phyloP scores from a whole-genome alignment of 2,797 vertebrate species.

The Falco biarmicus region DNA sequence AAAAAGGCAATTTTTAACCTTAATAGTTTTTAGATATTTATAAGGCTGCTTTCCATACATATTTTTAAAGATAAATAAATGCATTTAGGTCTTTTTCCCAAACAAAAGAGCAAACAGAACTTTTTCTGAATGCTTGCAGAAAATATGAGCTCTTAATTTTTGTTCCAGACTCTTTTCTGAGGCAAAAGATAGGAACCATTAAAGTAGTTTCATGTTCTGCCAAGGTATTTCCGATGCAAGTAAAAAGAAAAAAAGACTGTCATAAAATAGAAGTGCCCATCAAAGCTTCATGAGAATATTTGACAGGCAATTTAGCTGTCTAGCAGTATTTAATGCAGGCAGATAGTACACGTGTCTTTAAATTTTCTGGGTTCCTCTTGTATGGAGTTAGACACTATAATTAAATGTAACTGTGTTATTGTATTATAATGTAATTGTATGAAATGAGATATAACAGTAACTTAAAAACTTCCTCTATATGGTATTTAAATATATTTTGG shows the following conservation, averaged over 20 bases:
- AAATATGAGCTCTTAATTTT: not conserved
- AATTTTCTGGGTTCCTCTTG: not conserved
- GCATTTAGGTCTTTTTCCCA: not conserved
- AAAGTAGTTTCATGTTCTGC: constrained; percentile 49
- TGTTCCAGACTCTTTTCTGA: not conserved
- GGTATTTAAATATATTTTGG: not conserved
- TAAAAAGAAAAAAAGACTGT: not conserved
- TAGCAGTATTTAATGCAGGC: constrained; percentile 62
- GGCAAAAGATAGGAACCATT: constrained; percentile 1
- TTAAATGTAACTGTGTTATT: not conserved
- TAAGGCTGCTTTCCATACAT: not conserved
- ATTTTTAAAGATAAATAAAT: not conserved
- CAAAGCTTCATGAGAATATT: constrained; percentile 49
- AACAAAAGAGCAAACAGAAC: not conserved
- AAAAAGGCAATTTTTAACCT: not conserved
- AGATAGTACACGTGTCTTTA: constrained; percentile 55
- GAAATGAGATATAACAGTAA: not conserved
- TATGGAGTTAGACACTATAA: not conserved
- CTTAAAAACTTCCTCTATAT: not conserved
- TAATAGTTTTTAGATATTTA: not conserved
- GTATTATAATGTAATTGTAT: not conserved
- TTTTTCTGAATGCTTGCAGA: not conserved
- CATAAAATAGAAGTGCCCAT: constrained; percentile 54
- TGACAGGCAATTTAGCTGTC: constrained; percentile 71
- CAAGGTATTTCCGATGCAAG: constrained; percentile 33